Base-by-base conservation (phyloP, 2,888 invertebrate species). In the Caenorhabditis doughertyi region DNA sequence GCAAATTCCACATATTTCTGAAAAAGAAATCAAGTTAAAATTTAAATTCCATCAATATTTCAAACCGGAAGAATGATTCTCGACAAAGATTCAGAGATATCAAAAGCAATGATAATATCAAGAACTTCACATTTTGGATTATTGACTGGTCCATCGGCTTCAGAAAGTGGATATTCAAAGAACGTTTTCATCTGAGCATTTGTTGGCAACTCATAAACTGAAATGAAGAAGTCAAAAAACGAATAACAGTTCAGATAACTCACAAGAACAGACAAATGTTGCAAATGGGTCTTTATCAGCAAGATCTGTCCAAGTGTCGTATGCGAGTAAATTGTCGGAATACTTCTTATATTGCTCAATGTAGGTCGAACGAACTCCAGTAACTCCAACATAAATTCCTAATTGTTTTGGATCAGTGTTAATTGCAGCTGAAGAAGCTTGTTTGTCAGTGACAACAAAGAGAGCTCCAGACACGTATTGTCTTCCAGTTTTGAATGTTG, bases 81-180 rank as follows among this genome's bases (percentile, higher is more conserved):
- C 35, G 81, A 82, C 8, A 82, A 51, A 21, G 67, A 67, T 25
- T 82, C 77, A 3, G 81, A 82, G 51, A 76, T 77, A 23, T 82
- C 81, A 23, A 82, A 82, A 7, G 76, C 77, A 21, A 82, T 49
- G 47, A 77, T 71, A 16, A 82, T 76, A 58, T 82, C 81, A 16
- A 82, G 67, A 35, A 77, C 72, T 72, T 82, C 51, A n/a, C 81
- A 82, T 27, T 56, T 67, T 58, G 81, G 42, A 25, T 70, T 49
- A 65, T 71, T 29, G 13, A n/a, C 44, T 18, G 18, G 29, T 47
- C 44, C 56, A 27, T 67, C 76, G 2, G 42, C 21, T 27, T 67
- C 35, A n/a, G 32, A 39, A 25, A 67, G 44, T 27, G 74, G 49
- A 32, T 47, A 64, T 32, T 16, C 35, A 39, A 51, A 62, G 44